These are phyloP conservation scores for Channallabes apus DNA, from an alignment of 2,797 vertebrate species.

Conservation along the genomic window DNA sequence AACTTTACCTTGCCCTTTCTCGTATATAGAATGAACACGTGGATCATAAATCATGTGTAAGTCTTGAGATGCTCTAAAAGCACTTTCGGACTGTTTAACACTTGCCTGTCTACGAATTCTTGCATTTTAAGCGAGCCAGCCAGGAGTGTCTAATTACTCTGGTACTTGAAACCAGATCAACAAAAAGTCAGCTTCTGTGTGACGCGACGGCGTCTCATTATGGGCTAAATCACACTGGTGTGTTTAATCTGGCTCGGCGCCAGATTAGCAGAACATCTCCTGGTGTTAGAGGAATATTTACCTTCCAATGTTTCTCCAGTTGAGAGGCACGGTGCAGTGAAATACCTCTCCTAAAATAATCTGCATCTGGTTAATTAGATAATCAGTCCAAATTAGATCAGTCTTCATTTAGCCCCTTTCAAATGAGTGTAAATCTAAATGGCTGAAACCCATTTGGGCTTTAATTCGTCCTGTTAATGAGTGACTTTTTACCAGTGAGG, in stretches of 20 bases:
- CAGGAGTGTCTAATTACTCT: not conserved
- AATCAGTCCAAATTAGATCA: slow-evolving; percentile 22
- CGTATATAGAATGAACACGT: not conserved
- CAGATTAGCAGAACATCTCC: slow-evolving; percentile 1
- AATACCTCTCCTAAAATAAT: not conserved
- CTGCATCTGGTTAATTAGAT: slow-evolving; percentile 4
- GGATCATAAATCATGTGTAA: not conserved
- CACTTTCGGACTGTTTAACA: not conserved
- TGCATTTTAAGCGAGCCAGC: not conserved
- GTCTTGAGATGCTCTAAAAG: not conserved
- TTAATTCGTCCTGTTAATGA: not conserved
- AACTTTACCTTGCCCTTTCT: not conserved
- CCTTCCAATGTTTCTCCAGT: not conserved
- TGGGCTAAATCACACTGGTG: not conserved
- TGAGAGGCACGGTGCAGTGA: not conserved
- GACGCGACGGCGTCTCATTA: not conserved
- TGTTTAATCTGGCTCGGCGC: not conserved
- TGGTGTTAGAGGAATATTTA: slow-evolving; percentile 5
- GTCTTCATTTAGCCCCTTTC: not conserved
- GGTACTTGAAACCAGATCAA: not conserved
- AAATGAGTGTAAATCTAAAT: not conserved
- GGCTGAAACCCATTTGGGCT: not conserved
- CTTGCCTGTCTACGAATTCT: not conserved
- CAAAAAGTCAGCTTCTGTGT: not conserved
- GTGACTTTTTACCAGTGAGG: not conserved